Base-by-base conservation (phyloP, 2,888 invertebrate genomes). In the Exephanes ischioxanthus region DNA sequence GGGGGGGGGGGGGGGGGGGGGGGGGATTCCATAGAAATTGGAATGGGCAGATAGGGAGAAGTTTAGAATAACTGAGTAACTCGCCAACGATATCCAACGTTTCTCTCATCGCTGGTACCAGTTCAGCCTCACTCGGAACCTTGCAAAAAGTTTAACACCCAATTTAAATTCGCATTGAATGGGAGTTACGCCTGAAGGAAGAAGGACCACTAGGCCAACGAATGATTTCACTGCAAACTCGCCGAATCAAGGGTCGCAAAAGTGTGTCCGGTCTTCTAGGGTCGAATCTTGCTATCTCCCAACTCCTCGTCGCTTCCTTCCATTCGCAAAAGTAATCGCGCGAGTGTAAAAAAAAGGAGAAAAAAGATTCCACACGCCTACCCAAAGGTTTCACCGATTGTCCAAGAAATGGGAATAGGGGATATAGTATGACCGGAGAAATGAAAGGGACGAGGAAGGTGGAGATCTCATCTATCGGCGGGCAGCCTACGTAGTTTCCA, bases 401-500 rank as follows among this genome's bases (percentile, higher is more conserved):
- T 77, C 76, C 67, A 55, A 73, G 80, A 80, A 80, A 80, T 77
- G 58, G 77, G 77, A 84, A 84, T 80, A 80, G 70, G 61, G 61
- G n/a, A 48, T 68, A 26, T 11, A 48, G 30, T 63, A 58, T 67
- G 71, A 80, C 75, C 76, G 72, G 55, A 81, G 72, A 84, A 84
- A 80, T 72, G 72, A 72, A 72, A 61, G 30, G 77, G 76, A 77
- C 19, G 30, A 67, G 11, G 78, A 67, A 80, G 63, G 41, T 73
- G 53, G 73, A 85, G 84, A 81, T 78, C 75, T 85, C 81, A 79
- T 85, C 81, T 63, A 70, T 70, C 58, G 63, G 78, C 48, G 45
- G 45, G 45, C 84, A 63, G 30, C 84, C 85, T 78, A 78, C 80
- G 73, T 80, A 67, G 77, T 75, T 68, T 80, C 70, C 53, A 33